phyloP scores from a whole-genome alignment of 1,140 invertebrate genomes.

The Leptopilina clavipes region DNA sequence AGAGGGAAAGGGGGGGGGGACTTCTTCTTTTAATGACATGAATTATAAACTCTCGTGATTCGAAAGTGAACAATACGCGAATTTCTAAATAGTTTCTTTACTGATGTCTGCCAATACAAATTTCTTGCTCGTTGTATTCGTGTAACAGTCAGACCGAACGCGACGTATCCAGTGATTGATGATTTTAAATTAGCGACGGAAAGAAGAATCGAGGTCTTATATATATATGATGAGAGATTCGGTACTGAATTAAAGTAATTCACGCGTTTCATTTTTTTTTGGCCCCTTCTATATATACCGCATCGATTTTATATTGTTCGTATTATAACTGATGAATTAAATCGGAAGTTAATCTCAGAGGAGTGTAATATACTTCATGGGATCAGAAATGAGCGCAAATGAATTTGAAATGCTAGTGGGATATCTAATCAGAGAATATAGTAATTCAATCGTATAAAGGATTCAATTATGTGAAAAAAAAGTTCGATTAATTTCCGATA shows the following conservation, averaged over 20 bases:
- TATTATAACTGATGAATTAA: constrained; percentile 41
- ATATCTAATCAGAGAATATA: background rate
- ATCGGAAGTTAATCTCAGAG: constrained; percentile 33
- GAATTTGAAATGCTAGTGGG: constrained; percentile 25
- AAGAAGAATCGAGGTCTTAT: constrained; percentile 37
- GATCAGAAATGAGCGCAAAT: background rate
- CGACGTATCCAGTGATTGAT: background rate
- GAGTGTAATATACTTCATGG: background rate
- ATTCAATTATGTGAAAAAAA: background rate
- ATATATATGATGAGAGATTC: background rate
- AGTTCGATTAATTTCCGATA: too few species aligned
- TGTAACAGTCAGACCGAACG: constrained; percentile 1
- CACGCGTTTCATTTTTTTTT: constrained; percentile 26
- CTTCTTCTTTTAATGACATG: constrained; percentile 3
- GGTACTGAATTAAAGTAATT: constrained; percentile 27
- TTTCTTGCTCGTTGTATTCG: constrained; percentile 7
- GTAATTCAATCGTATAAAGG: constrained; percentile 4
- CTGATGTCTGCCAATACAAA: constrained; percentile 3
- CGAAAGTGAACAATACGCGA: constrained; percentile 25
- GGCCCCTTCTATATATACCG: background rate
- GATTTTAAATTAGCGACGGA: constrained; percentile 39
- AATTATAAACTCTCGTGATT: constrained; percentile 26
- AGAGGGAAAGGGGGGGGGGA: too few species aligned
- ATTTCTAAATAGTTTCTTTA: constrained; percentile 32
- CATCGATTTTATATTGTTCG: background rate